Conservation (phyloP, 2,888 invertebrate genomes). For the Iselma pallidipennis region DNA sequence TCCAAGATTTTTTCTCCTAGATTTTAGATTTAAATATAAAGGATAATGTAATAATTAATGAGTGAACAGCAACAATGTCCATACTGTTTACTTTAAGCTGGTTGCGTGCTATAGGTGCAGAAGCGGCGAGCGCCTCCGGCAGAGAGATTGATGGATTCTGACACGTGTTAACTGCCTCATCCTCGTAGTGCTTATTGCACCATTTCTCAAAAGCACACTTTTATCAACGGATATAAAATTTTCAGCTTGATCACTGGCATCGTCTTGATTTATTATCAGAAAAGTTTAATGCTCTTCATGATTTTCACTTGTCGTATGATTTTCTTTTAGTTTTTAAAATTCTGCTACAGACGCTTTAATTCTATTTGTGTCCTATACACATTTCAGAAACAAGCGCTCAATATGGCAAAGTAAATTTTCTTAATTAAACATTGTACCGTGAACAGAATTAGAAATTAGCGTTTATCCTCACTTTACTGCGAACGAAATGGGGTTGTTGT, state of each 20-base stretch:
- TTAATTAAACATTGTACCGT: not conserved
- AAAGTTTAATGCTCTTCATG: not conserved
- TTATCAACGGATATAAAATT: not conserved
- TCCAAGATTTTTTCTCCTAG: too few species aligned
- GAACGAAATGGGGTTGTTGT: not conserved
- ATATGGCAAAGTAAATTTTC: not conserved
- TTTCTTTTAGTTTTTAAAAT: too few species aligned
- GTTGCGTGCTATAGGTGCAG: conserved; percentile 31
- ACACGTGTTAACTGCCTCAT: conserved; percentile 46
- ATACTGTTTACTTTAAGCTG: conserved; percentile 25
- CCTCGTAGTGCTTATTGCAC: conserved; percentile 45
- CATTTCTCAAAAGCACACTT: conserved; percentile 39
- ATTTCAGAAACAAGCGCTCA: not conserved
- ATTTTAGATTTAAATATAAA: too few species aligned
- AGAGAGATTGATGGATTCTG: conserved; percentile 42
- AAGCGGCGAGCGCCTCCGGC: conserved; percentile 25
- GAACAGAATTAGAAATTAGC: not conserved
- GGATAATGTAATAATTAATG: too few species aligned
- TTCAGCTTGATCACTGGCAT: not conserved
- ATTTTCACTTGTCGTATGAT: too few species aligned
- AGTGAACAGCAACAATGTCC: conserved; percentile 30
- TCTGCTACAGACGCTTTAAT: too few species aligned
- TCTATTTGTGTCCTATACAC: too few species aligned
- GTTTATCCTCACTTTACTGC: not conserved
- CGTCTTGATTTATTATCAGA: not conserved